Evolutionary conservation across 1,140 invertebrate genomes (phyloP).

Genomic region (Lerema accius): DNA sequence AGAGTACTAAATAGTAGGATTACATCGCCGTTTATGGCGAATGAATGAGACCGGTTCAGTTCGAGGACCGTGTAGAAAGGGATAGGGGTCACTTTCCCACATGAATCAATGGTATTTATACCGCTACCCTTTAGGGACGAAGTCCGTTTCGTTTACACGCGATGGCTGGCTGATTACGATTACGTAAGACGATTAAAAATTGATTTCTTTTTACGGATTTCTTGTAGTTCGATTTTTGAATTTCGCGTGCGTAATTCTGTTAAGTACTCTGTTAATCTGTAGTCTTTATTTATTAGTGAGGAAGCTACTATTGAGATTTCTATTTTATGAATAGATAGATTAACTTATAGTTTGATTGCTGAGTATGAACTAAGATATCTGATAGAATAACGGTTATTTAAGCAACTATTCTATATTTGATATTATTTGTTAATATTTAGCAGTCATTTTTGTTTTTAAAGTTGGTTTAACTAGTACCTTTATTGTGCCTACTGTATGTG

Average conservation of each 20-base stretch:
- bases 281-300: too few species aligned
- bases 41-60: constrained; percentile 42
- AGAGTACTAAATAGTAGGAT: constrained; percentile 24
- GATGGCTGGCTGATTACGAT: constrained; percentile 9
- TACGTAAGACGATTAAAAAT: constrained; percentile 7
- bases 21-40: constrained; percentile 26
- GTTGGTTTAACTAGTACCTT: too few species aligned
- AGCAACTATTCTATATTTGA: too few species aligned
- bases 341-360: too few species aligned
- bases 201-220: background rate
- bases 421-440: too few species aligned
- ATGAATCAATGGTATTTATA: constrained; percentile 59
- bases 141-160: constrained; percentile 26
- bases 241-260: background rate
- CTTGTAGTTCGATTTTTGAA: background rate
- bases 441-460: too few species aligned
- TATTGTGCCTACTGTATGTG: too few species aligned
- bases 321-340: too few species aligned
- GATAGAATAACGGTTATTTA: too few species aligned
- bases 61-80: constrained; percentile 48
- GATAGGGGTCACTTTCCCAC: constrained; percentile 64
- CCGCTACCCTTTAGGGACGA: constrained; percentile 40
- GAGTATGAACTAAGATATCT: too few species aligned
- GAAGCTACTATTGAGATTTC: too few species aligned
- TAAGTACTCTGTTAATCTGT: too few species aligned